These are phyloP conservation scores for Cebus imitator DNA, from an alignment of 2,113 vertebrate genomes.

Conservation along the genomic window DNA sequence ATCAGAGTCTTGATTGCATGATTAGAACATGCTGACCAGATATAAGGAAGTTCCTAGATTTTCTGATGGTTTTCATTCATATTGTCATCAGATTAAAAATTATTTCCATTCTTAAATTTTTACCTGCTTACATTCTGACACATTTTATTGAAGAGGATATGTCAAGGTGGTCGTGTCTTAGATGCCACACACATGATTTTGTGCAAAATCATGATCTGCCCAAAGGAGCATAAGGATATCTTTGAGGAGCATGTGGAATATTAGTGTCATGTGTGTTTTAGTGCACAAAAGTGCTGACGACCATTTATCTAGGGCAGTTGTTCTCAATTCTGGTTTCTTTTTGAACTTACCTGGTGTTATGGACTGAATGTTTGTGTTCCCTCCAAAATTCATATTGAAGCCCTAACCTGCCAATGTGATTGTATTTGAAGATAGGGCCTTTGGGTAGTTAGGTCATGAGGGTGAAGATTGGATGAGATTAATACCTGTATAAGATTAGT, in stretches of 20 bases:
- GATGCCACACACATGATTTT: background rate
- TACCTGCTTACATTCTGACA: background rate
- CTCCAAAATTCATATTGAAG: background rate
- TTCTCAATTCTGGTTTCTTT: background rate
- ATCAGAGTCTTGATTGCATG: background rate
- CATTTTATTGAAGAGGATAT: background rate
- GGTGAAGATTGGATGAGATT: background rate
- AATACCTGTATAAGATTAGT: background rate
- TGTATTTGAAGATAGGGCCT: background rate
- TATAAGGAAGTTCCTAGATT: background rate
- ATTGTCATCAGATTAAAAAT: background rate
- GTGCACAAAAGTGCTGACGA: background rate
- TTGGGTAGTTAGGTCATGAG: background rate
- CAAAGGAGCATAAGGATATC: background rate
- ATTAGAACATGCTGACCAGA: background rate
- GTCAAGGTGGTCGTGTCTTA: background rate
- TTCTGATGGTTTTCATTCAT: background rate
- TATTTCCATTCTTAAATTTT: background rate
- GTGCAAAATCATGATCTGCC: background rate
- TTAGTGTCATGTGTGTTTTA: background rate
- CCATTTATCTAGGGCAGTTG: background rate
- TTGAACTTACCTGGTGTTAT: background rate
- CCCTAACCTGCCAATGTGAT: background rate
- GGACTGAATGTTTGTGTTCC: background rate
- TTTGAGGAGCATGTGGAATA: fast-evolving